phyloP scores from a whole-genome alignment of 2,888 invertebrate species.

The Platynereis dumerilii region DNA sequence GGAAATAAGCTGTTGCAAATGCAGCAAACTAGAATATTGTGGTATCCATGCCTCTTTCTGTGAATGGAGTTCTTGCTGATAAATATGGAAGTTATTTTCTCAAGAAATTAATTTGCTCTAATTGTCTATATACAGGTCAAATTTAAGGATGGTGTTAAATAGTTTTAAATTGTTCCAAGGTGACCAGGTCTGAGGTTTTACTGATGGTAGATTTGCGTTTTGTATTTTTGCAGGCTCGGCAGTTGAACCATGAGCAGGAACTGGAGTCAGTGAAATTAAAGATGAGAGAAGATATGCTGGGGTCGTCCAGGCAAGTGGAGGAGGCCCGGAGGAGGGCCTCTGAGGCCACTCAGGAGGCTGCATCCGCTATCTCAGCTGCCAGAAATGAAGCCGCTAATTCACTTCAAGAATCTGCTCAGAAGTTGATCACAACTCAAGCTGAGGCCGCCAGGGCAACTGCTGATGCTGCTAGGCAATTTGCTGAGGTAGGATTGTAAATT shows the following conservation, averaged over 20 bases:
- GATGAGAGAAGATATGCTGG: too few relatives aligned
- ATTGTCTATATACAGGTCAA: too few relatives aligned
- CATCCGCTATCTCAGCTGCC: constrained; percentile 37
- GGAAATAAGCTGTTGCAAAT: too few relatives aligned
- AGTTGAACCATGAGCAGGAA: constrained; percentile 49
- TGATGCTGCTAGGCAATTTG: constrained; percentile 47
- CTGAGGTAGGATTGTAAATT: constrained; percentile 38
- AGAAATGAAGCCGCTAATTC: constrained; percentile 38
- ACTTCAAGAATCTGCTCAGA: constrained; percentile 40
- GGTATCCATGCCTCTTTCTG: too few relatives aligned
- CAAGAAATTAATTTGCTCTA: too few relatives aligned
- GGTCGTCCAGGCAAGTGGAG: constrained; percentile 44
- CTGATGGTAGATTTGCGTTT: too few relatives aligned
- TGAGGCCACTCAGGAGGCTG: constrained; percentile 37
- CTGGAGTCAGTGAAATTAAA: constrained; percentile 39
- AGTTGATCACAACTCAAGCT: constrained; percentile 42
- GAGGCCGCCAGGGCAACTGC: constrained; percentile 50
- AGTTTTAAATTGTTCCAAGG: too few relatives aligned
- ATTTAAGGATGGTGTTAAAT: too few relatives aligned
- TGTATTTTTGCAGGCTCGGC: constrained; percentile 48
- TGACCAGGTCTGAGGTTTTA: too few relatives aligned
- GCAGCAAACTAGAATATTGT: too few relatives aligned
- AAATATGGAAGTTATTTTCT: too few relatives aligned
- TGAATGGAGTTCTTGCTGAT: too few relatives aligned
- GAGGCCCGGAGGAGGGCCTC: constrained; percentile 31